Evolutionary conservation across 1,140 invertebrate genomes (phyloP).

Genomic region (Panagrolaimus sp.): DNA sequence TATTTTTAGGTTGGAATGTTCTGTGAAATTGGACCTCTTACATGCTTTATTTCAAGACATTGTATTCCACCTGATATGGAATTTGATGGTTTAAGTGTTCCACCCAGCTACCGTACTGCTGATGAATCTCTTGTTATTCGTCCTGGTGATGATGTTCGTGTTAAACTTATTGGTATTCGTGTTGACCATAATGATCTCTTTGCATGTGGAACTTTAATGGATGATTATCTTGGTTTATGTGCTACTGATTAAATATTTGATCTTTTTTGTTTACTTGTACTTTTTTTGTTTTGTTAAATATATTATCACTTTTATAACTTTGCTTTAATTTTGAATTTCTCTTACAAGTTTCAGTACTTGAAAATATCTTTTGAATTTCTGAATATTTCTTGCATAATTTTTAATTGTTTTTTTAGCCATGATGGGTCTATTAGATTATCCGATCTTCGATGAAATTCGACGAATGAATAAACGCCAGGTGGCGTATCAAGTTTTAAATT

Average conservation of each 20-base stretch:
- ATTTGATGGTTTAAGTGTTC: slow-evolving; percentile 93
- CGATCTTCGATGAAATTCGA: slow-evolving; percentile 77
- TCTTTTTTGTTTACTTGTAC: slow-evolving; percentile 3
- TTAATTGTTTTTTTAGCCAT: not conserved
- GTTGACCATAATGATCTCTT: slow-evolving; percentile 85
- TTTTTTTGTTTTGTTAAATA: not conserved
- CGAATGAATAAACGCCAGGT: slow-evolving; percentile 96
- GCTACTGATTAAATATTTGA: slow-evolving; percentile 38
- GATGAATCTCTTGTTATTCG: slow-evolving; percentile 93
- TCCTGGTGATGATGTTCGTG: slow-evolving; percentile 90
- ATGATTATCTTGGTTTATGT: slow-evolving; percentile 77
- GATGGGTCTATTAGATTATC: slow-evolving; percentile 31
- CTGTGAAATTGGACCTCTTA: slow-evolving; percentile 93
- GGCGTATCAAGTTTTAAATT: slow-evolving; percentile 83
- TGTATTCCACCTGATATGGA: slow-evolving; percentile 98
- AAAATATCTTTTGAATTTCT: not conserved
- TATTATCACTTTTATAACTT: not conserved
- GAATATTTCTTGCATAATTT: not conserved
- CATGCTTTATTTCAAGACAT: slow-evolving; percentile 97
- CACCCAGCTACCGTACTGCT: slow-evolving; percentile 95
- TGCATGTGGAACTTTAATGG: slow-evolving; percentile 96
- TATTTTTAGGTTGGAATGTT: slow-evolving; percentile 76
- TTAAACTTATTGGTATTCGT: slow-evolving; percentile 93
- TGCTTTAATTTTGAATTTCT: not conserved
- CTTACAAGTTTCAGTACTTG: not conserved